These are phyloP conservation scores for Sebastes hopkinsi DNA, from an alignment of 2,797 vertebrate species.

Conservation along the genomic window DNA sequence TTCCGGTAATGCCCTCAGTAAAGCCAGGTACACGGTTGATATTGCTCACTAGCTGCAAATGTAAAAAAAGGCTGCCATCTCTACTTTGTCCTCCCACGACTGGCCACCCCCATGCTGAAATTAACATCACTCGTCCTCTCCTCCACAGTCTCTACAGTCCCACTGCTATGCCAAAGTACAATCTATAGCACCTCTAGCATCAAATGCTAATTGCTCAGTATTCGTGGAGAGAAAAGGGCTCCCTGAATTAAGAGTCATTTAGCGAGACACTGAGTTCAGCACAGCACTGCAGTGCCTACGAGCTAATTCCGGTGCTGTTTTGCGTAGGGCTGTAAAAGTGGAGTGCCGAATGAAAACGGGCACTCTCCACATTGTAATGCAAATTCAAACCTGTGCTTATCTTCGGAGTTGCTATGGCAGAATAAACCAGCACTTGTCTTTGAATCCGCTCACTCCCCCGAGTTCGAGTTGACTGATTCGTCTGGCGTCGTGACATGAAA, in stretches of 20 bases:
- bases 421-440: conserved; percentile 38
- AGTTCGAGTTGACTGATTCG: background rate
- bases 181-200: conserved; percentile 70
- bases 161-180: conserved; percentile 53
- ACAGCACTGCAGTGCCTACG: conserved; percentile 52
- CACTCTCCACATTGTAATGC: conserved; percentile 53
- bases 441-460: background rate
- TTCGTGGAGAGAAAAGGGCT: conserved; percentile 64
- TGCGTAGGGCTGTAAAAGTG: conserved; percentile 34
- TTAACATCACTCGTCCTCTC: conserved; percentile 66
- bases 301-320: conserved; percentile 61
- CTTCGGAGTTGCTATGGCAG: conserved; percentile 50
- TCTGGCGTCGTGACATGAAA: background rate
- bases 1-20: conserved; percentile 36
- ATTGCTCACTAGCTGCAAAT: conserved; percentile 49
- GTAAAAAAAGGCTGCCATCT: conserved; percentile 49
- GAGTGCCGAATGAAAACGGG: conserved; percentile 23
- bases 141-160: conserved; percentile 57
- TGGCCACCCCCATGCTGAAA: conserved; percentile 69
- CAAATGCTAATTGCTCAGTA: conserved; percentile 73
- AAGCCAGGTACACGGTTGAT: conserved; percentile 46
- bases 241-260: conserved; percentile 79
- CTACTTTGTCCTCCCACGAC: conserved; percentile 65
- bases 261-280: conserved; percentile 65
- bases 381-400: conserved; percentile 59